Percentiles rank a stretch among this genome's conserved stretches.
phyloP scores from a whole-genome alignment of 2,797 vertebrate genomes.

The Aldrovandia affinis region DNA sequence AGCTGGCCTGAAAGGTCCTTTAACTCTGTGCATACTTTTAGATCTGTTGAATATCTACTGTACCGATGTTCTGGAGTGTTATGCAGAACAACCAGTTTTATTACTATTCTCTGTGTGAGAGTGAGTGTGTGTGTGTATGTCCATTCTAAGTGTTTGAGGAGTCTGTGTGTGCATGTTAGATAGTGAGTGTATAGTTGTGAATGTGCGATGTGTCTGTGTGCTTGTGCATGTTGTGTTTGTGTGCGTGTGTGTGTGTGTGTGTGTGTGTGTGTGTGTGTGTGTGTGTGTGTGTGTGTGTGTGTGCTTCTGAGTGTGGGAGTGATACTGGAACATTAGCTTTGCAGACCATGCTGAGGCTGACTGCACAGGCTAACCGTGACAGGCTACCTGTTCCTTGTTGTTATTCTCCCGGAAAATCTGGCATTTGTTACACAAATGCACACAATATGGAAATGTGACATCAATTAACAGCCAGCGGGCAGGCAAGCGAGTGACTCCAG shows the following conservation, averaged over 20 bases:
- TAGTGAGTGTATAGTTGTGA: no score
- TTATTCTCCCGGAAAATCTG: conserved; percentile 34
- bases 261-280: not conserved
- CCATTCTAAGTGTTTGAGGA: no score
- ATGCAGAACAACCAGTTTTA: no score
- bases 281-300: not conserved
- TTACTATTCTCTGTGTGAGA: no score
- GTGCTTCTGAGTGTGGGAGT: not conserved
- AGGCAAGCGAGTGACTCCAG: conserved; percentile 42
- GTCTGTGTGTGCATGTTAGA: no score
- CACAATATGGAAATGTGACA: conserved; percentile 55
- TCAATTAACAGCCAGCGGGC: conserved; percentile 36
- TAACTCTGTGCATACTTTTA: no score
- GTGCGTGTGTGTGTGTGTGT: no score
- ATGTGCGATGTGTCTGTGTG: no score
- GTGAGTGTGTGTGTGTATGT: no score
- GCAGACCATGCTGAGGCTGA: not conserved
- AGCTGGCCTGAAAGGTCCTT: not conserved
- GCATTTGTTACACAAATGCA: conserved; percentile 47
- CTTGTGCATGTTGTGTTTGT: no score
- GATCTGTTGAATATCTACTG: no score
- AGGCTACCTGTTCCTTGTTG: conserved; percentile 21
- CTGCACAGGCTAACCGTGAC: not conserved
- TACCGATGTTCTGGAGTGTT: no score
- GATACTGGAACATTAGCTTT: not conserved